These are phyloP conservation scores for Pelobates fuscus DNA, from an alignment of 2,113 vertebrate genomes.

Conservation along the genomic window DNA sequence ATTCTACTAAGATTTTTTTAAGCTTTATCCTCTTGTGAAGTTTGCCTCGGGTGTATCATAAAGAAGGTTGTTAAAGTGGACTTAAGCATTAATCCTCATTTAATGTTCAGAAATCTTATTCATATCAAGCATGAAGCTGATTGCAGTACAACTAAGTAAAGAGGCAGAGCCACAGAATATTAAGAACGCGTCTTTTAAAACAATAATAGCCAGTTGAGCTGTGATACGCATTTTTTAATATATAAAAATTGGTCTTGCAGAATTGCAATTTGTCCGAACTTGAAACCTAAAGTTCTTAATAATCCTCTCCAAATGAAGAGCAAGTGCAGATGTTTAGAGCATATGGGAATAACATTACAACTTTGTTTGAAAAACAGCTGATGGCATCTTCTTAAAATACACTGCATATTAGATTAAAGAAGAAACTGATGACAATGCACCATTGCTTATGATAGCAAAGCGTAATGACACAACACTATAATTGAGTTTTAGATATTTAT, in stretches of 20 bases:
- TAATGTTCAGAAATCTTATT: conserved; percentile 14
- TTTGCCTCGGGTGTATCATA: conserved; percentile 25
- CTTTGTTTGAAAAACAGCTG: not conserved
- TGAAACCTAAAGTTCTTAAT: not conserved
- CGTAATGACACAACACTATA: no score
- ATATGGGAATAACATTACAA: not conserved
- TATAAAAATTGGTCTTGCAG: not conserved
- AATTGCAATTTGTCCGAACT: not conserved
- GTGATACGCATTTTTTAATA: not conserved
- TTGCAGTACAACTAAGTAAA: not conserved
- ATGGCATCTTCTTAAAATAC: not conserved
- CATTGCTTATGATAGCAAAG: not conserved
- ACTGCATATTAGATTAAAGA: not conserved
- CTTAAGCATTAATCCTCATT: conserved; percentile 24
- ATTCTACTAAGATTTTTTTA: conserved; percentile 23
- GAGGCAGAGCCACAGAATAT: not conserved
- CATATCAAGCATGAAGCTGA: not conserved
- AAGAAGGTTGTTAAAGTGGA: conserved; percentile 20
- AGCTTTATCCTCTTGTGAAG: conserved; percentile 8
- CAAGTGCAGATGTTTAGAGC: not conserved
- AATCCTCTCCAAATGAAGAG: not conserved
- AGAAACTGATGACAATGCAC: conserved; percentile 1
- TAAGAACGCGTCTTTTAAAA: not conserved
- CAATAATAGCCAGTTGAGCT: not conserved
- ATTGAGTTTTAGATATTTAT: no score